These are phyloP conservation scores for Sipha flava DNA, from an alignment of 1,140 invertebrate species.

Conservation along the genomic window DNA sequence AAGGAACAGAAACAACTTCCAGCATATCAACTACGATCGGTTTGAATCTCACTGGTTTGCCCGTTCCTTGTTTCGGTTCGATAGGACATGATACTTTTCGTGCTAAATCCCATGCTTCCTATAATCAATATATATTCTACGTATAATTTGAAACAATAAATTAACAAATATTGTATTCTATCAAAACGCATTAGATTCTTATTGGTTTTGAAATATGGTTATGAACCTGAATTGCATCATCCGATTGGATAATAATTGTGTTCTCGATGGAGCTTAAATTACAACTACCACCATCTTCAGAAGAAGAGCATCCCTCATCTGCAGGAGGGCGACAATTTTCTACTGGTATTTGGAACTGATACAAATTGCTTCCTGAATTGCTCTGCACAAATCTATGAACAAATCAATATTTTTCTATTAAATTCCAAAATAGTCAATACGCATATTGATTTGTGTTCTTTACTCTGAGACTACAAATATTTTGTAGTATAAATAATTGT, in stretches of 20 bases:
- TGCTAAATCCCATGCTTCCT: conserved; percentile 52
- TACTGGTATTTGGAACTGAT: conserved; percentile 54
- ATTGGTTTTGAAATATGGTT: background rate
- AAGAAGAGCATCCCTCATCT: conserved; percentile 32
- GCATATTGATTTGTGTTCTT: no score
- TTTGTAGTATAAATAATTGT: no score
- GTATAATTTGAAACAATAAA: no score
- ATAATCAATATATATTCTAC: conserved; percentile 23
- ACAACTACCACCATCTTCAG: conserved; percentile 41
- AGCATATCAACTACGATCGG: conserved; percentile 64
- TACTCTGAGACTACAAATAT: no score
- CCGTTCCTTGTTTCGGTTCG: conserved; percentile 47
- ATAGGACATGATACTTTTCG: conserved; percentile 53
- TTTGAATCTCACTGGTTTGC: conserved; percentile 57
- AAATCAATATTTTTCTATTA: background rate
- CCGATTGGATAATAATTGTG: conserved; percentile 56
- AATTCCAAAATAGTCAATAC: no score
- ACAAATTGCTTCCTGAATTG: conserved; percentile 48
- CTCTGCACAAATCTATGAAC: conserved; percentile 44
- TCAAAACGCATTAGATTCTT: background rate
- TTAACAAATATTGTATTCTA: background rate
- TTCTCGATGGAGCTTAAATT: conserved; percentile 55
- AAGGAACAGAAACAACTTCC: conserved; percentile 57
- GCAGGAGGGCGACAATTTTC: conserved; percentile 51
- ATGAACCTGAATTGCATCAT: conserved; percentile 52